These are phyloP conservation scores for Aphelenchoides fujianensis DNA, from an alignment of 1,140 invertebrate genomes.

Conservation along the genomic window DNA sequence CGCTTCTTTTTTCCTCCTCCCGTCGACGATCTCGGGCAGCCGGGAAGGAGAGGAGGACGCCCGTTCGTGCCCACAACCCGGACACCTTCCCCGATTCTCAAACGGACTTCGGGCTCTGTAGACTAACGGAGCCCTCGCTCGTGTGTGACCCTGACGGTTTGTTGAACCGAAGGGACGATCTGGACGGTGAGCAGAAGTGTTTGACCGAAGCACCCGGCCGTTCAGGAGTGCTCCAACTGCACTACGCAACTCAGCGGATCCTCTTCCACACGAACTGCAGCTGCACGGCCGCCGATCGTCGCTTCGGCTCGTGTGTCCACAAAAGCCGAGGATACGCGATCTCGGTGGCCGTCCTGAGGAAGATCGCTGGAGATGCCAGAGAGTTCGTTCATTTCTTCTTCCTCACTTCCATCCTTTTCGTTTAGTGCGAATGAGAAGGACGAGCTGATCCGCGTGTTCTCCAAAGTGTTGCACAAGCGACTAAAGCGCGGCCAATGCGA, in stretches of 20 bases:
- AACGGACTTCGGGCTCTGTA: conserved; percentile 19
- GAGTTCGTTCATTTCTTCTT: background rate
- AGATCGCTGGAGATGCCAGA: conserved; percentile 13
- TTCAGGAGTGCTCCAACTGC: conserved; percentile 10
- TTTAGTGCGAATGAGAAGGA: background rate
- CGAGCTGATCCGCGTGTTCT: background rate
- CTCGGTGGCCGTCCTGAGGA: conserved; percentile 19
- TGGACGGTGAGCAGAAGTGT: background rate
- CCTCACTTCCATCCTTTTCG: background rate
- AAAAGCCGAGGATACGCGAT: conserved; percentile 23
- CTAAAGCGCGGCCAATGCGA: conserved; percentile 24
- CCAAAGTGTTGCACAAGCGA: conserved; percentile 5
- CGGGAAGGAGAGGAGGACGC: too few species aligned
- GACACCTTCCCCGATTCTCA: conserved; percentile 25
- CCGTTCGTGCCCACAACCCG: too few species aligned
- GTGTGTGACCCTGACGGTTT: conserved; percentile 24
- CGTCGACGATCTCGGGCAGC: too few species aligned
- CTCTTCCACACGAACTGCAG: conserved; percentile 15
- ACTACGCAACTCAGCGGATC: background rate
- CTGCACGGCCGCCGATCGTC: background rate
- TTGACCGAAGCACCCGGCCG: background rate
- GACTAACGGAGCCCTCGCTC: background rate
- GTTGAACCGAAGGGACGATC: background rate
- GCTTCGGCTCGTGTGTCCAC: background rate
- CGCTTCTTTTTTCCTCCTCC: too few species aligned